Conservation (phyloP, 2,888 invertebrate species). For the Deilephila elpenor region DNA sequence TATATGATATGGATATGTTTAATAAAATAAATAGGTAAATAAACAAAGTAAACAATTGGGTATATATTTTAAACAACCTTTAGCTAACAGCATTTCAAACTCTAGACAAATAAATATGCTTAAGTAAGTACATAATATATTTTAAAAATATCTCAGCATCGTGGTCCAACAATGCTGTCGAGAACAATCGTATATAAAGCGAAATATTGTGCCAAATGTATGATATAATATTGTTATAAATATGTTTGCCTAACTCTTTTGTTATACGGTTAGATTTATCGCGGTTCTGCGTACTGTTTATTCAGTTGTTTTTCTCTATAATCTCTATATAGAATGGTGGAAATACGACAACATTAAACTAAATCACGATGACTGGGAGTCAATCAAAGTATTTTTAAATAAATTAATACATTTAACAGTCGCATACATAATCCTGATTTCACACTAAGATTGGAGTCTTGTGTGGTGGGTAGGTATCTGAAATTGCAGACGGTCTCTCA, state of each 20-base stretch:
- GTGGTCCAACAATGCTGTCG: background rate
- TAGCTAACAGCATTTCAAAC: background rate
- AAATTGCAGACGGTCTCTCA: no score
- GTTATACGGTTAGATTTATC: background rate
- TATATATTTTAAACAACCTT: background rate
- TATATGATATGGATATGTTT: no score
- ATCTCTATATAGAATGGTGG: no score
- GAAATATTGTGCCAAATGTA: slow-evolving; percentile 12
- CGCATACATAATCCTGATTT: no score
- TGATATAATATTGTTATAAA: slow-evolving; percentile 13
- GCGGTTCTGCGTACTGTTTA: slow-evolving; percentile 2
- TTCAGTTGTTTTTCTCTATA: background rate
- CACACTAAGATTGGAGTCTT: no score
- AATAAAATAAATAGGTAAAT: background rate
- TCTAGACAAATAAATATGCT: background rate
- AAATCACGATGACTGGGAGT: no score
- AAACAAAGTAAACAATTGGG: background rate
- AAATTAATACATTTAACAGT: no score
- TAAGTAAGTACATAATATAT: slow-evolving; percentile 3
- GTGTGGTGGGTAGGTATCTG: no score
- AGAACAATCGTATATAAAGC: slow-evolving; percentile 7
- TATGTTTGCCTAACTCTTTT: slow-evolving; percentile 12
- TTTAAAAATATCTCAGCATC: background rate
- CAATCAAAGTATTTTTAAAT: no score
- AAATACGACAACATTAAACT: no score